These are phyloP conservation scores for Platichthys flesus DNA, from an alignment of 2,113 vertebrate species.

Conservation along the genomic window DNA sequence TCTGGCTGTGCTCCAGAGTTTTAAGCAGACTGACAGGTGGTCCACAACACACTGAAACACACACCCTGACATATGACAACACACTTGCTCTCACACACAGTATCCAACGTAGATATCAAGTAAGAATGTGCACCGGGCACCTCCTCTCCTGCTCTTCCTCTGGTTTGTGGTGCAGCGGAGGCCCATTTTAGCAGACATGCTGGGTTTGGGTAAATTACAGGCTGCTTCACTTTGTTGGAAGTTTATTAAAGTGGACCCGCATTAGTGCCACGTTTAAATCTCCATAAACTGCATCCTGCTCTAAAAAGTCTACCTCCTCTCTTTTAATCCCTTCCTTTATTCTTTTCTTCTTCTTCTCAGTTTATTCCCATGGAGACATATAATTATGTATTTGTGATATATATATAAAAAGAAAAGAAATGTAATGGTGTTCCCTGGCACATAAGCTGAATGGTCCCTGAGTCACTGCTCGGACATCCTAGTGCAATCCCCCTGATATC, in stretches of 20 bases:
- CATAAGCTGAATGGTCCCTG: background rate
- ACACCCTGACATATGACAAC: background rate
- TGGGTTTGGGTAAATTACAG: conserved; percentile 44
- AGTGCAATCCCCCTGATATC: conserved; percentile 18
- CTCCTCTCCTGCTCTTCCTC: background rate
- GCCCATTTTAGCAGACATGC: conserved; percentile 34
- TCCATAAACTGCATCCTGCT: background rate
- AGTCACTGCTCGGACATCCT: conserved; percentile 21
- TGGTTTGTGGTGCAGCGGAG: conserved; percentile 3
- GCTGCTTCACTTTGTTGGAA: conserved; percentile 18
- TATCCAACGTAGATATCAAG: background rate
- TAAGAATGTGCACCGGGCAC: background rate
- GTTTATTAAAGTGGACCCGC: conserved; percentile 16
- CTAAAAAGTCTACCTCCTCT: no score
- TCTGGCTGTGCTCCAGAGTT: conserved; percentile 44
- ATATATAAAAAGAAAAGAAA: no score
- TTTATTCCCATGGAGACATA: background rate
- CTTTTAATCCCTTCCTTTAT: background rate
- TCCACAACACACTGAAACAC: background rate
- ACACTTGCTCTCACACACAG: conserved; percentile 8
- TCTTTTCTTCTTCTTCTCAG: background rate
- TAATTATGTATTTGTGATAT: background rate
- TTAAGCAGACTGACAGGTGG: conserved; percentile 48
- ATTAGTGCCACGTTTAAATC: conserved; percentile 22
- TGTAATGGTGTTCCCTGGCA: background rate